These are phyloP conservation scores for Vultur gryphus DNA, from an alignment of 2,797 vertebrate species.

Conservation along the genomic window DNA sequence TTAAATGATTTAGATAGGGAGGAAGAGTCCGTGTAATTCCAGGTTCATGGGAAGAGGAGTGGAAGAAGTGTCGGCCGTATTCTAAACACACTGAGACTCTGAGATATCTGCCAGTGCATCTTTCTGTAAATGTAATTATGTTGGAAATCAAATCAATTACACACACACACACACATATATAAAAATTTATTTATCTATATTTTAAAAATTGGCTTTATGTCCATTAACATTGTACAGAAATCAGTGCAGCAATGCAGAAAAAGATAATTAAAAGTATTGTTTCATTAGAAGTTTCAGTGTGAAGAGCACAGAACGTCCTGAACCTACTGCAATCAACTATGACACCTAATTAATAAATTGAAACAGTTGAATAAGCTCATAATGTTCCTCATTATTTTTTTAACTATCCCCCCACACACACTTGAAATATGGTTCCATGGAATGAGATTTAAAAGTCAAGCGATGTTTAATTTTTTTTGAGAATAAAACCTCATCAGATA, in stretches of 20 bases:
- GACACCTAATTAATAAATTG: slow-evolving; percentile 43
- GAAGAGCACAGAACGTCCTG: not conserved
- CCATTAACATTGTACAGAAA: not conserved
- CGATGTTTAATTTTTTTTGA: not conserved
- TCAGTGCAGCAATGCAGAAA: not conserved
- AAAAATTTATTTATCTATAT: not conserved
- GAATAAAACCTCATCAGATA: not conserved
- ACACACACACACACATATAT: not conserved
- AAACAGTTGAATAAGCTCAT: slow-evolving; percentile 9
- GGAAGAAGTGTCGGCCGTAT: not conserved
- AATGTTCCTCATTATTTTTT: not conserved
- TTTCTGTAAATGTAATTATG: not conserved
- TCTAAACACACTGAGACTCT: not conserved
- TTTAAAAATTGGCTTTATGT: not conserved
- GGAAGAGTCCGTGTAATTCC: not conserved
- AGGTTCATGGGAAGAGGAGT: not conserved
- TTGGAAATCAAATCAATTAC: not conserved
- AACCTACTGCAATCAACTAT: slow-evolving; percentile 10
- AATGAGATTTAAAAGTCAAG: not conserved
- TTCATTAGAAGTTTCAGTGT: not conserved
- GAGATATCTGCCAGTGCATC: not conserved
- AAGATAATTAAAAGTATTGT: slow-evolving; percentile 18
- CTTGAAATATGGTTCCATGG: not conserved
- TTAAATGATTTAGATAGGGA: not conserved
- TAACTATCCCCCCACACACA: not conserved